Evolutionary conservation across 2,113 vertebrate genomes (phyloP), one percentile per base, ranked within the genome.

Genomic region (Anolis sagrei): DNA sequence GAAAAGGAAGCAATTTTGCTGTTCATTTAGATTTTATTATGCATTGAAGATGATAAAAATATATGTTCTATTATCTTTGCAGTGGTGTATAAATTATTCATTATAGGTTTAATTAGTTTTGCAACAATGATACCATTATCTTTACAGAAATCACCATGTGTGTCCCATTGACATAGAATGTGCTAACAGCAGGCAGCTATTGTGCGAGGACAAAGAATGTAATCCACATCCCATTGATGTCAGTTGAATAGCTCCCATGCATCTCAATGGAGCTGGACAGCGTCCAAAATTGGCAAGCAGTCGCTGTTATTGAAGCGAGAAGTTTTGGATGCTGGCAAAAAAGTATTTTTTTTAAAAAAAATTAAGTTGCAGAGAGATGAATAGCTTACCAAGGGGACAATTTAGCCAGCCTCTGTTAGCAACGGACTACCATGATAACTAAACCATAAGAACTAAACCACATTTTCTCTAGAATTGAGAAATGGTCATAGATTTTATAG

Each of bases 61-160:
- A 51, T 75, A 80, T 51, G 78, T 61, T 80, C 79, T 11, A 81
- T 86, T 86, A 81, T 86, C 84, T 86, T 81, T 86, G n/a, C 54
- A 27, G 39, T 8, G 78, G 54, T 58, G 54, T 75, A 81, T 81
- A 86, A 86, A 86, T 81, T 34, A 86, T 86, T 86, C 78, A 86
- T 80, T 86, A 86, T 75, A 70, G 29, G 39, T 75, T 86, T 86
- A 86, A 86, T 86, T 81, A 86, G 78, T 78, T 86, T 54, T 51
- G 70, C 70, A 80, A 81, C 84, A 86, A 86, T 80, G 54, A 86
- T 86, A 66, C 62, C 66, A 86, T 86, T 86, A 79, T 86, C 78
- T 86, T 66, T 66, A 86, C 78, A 81, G 62, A 86, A 86, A 81
- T 86, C 84, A 49, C 78, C 78, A 86, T 44, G 32, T 80, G 84